A percentile compares a stretch with the other conserved stretches of the same genome.
These are phyloP conservation scores for Astropecten irregularis DNA, from an alignment of 53 echinoderm and acorn worm species.

Conservation along the genomic window DNA sequence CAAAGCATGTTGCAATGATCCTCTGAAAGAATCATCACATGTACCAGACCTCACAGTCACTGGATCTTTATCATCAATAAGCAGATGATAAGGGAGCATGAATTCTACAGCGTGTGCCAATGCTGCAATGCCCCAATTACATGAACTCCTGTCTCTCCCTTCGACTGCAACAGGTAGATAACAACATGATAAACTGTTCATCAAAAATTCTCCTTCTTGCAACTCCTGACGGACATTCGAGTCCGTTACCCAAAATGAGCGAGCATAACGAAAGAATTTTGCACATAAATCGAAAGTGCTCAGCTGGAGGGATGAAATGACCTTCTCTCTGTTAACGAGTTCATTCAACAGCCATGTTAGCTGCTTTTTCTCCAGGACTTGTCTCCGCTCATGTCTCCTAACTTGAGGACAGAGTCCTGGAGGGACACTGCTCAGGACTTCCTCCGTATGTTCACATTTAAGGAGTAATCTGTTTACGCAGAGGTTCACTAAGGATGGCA, in stretches of 20 bases:
- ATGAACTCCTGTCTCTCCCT: not conserved
- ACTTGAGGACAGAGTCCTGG: not conserved
- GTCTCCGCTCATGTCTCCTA: not conserved
- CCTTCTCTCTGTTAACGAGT: not conserved
- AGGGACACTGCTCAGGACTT: not conserved
- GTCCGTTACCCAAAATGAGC: conserved; percentile 15
- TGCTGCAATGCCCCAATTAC: conserved; percentile 4
- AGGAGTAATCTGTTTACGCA: not conserved
- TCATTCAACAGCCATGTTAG: conserved; percentile 25
- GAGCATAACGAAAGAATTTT: not conserved
- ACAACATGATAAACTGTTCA: not conserved
- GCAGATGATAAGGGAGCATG: conserved; percentile 7
- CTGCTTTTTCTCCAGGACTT: not conserved
- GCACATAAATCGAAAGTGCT: not conserved
- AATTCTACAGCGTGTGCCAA: conserved; percentile 14
- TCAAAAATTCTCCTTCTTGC: not conserved
- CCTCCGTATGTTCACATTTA: not conserved
- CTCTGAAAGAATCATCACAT: not conserved
- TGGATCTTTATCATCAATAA: not conserved
- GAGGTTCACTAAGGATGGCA: conserved; percentile 1
- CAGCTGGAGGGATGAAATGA: not conserved
- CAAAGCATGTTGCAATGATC: not conserved
- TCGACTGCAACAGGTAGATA: conserved; percentile 18
- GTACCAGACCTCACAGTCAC: not conserved
- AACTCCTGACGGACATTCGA: not conserved